Percentiles rank a stretch among this genome's conserved stretches.
These are phyloP conservation scores for Deroplatys truncata DNA, from an alignment of 2,888 invertebrate genomes.

Conservation along the genomic window DNA sequence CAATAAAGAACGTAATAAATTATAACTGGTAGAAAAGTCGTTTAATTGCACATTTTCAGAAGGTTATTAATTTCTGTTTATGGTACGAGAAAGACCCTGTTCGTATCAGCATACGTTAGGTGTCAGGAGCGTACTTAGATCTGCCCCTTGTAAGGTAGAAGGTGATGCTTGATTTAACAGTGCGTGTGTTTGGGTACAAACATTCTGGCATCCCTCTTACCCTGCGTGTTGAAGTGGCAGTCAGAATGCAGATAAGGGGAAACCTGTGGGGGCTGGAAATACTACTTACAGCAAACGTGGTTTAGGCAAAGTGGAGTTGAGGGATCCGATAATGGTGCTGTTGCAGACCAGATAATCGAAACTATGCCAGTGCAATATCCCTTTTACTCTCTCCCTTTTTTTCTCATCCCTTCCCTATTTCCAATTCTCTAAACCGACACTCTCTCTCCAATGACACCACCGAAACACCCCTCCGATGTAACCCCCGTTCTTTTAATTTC, in stretches of 20 bases:
- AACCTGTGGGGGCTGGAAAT: neutral
- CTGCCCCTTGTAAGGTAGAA: neutral
- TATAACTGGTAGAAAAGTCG: too few species aligned
- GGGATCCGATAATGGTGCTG: neutral
- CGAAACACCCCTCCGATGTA: neutral
- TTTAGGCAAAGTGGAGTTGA: neutral
- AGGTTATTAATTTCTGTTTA: too few species aligned
- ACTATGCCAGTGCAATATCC: neutral
- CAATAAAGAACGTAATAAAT: too few species aligned
- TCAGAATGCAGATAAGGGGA: neutral
- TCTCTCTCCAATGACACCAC: neutral
- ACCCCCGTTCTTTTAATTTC: constrained; percentile 11
- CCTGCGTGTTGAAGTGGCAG: neutral
- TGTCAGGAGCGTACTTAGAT: too few species aligned
- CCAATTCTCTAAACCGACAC: neutral
- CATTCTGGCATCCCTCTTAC: neutral
- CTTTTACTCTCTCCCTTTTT: neutral
- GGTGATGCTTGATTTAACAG: neutral
- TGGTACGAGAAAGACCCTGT: too few species aligned
- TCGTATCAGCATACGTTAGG: too few species aligned
- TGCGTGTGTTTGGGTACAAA: neutral
- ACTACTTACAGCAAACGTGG: neutral
- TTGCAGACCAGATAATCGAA: neutral
- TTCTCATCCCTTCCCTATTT: neutral
- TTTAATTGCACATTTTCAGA: too few species aligned